Base-by-base conservation (phyloP, 2,113 vertebrate species). In the Catharus minimus region DNA sequence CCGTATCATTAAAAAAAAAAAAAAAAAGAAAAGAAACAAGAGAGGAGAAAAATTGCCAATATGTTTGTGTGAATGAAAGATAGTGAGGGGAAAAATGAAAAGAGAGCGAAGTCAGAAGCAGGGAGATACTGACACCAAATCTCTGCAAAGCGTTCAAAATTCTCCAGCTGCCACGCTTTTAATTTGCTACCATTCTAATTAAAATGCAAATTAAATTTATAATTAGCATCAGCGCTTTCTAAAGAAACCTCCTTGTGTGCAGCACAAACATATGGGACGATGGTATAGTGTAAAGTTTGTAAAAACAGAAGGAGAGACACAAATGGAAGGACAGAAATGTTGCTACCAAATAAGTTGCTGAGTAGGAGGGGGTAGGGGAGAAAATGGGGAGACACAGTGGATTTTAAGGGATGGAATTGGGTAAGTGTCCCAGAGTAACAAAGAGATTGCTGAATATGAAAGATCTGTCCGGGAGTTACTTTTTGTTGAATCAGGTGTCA, bases 121-220 rank as follows among this genome's bases (percentile, higher is more conserved):
- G 97, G 97, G 95, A 97, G 97, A 97, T 97, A 98, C 97, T 97
- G 97, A 98, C 98, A 98, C 97, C 97, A 96, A 98, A 98, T 98
- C 97, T 98, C 97, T 98, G 98, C 98, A 98, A 98, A 98, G 97
- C 97, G 98, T 99, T 99, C 98, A 98, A 99, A 99, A 99, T 99
- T 98, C 98, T 99, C 99, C 99, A 99, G 99, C 99, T 99, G 99
- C 99, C 98, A 99, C 96, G 98, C 98, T 99, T 99, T 98, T 99
- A 99, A 99, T 99, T 99, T 99, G 98, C 98, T 98, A 98, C 98
- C 98, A 98, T 99, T 99, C 99, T 99, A 99, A 99, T 99, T 99
- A 99, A 99, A 99, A 99, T 99, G 99, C 99, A 99, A 99, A 99
- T 99, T 99, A 99, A 99, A 99, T 99, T 99, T 99, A 99, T 99